Conservation (phyloP, 2,113 vertebrate species). For the Leucosticte australis region DNA sequence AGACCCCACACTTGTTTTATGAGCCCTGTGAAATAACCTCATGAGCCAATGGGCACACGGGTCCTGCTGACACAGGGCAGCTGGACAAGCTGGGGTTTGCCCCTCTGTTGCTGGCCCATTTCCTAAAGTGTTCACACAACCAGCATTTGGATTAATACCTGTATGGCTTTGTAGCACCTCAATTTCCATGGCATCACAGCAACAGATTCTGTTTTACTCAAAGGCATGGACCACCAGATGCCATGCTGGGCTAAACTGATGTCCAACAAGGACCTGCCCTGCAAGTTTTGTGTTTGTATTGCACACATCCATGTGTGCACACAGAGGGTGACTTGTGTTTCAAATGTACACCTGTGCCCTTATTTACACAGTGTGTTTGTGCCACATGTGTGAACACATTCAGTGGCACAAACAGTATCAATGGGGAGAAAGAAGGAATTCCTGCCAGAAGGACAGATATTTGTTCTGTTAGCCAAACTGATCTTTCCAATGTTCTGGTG, state of each 20-base stretch:
- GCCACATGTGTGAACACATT: not conserved
- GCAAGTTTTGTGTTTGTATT: not conserved
- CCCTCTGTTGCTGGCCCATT: not conserved
- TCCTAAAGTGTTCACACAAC: not conserved
- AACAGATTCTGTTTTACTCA: not conserved
- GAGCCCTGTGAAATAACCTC: not conserved
- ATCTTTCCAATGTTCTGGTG: not conserved
- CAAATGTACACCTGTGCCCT: not conserved
- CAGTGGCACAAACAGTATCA: not conserved
- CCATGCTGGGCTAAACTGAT: not conserved
- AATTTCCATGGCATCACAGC: conserved; percentile 14
- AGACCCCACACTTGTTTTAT: not conserved
- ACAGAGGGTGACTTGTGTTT: not conserved
- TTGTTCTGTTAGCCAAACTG: not conserved
- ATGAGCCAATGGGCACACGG: not conserved
- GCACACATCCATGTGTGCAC: not conserved
- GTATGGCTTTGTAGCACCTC: not conserved
- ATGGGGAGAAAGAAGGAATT: not conserved
- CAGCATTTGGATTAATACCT: not conserved
- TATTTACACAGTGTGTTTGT: not conserved
- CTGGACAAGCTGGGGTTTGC: not conserved
- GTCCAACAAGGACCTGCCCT: not conserved
- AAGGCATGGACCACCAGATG: not conserved
- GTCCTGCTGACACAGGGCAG: not conserved
- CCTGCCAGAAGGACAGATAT: not conserved